These are phyloP conservation scores for Poeciliopsis occidentalis DNA, from an alignment of 2,113 vertebrate species.

Conservation along the genomic window DNA sequence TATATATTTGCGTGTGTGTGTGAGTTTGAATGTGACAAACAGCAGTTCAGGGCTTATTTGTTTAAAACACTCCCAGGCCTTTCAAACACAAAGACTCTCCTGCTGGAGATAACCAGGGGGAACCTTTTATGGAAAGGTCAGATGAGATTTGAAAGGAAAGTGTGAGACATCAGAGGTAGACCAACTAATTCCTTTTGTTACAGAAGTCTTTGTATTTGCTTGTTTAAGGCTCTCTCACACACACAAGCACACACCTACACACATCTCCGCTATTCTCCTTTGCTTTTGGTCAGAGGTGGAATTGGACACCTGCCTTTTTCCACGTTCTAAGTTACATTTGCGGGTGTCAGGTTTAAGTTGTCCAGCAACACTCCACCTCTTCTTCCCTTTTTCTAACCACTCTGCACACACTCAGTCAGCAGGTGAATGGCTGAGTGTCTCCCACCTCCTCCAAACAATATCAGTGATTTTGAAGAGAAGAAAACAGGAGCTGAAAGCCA, in stretches of 20 bases:
- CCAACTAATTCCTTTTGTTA: conserved; percentile 50
- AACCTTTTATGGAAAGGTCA: conserved; percentile 39
- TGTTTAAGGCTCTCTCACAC: conserved; percentile 11
- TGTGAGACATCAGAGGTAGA: conserved; percentile 53
- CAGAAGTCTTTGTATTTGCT: conserved; percentile 40
- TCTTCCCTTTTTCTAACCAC: conserved; percentile 12
- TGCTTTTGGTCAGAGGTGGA: conserved; percentile 49
- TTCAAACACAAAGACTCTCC: conserved; percentile 19
- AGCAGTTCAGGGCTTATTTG: conserved; percentile 45
- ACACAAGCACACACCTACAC: conserved; percentile 32
- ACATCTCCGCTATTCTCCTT: conserved; percentile 25
- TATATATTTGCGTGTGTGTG: conserved; percentile 48
- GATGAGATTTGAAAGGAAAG: conserved; percentile 58
- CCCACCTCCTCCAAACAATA: conserved; percentile 9
- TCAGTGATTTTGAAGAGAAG: conserved; percentile 32
- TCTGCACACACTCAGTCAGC: conserved; percentile 40
- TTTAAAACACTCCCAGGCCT: conserved; percentile 64
- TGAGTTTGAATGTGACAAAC: conserved; percentile 34
- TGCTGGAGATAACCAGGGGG: conserved; percentile 13
- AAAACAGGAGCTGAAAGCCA: conserved; percentile 54
- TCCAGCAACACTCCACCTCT: conserved; percentile 32
- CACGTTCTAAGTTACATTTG: conserved; percentile 54
- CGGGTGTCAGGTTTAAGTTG: conserved; percentile 68
- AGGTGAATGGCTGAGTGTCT: conserved; percentile 15
- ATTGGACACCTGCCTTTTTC: conserved; percentile 62